Conservation (phyloP, 2,113 vertebrate species). For the Heteronetta atricapilla region DNA sequence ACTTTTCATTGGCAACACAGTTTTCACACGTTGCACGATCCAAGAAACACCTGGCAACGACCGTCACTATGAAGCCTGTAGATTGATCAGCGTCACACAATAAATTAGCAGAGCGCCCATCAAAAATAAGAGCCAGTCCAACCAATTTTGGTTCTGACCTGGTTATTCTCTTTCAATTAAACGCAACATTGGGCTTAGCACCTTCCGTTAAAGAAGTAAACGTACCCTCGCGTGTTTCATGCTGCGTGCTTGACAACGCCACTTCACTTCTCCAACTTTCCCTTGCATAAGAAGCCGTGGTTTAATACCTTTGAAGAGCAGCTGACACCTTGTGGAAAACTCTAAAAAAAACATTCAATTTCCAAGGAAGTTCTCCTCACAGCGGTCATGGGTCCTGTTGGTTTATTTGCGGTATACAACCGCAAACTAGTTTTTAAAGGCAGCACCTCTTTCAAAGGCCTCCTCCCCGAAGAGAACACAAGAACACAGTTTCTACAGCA, state of each 20-base stretch:
- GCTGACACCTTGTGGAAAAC: conserved; percentile 11
- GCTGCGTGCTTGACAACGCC: neutral
- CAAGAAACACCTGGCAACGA: neutral
- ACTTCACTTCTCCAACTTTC: neutral
- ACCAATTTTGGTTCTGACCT: neutral
- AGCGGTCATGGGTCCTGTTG: neutral
- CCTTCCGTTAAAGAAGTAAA: neutral
- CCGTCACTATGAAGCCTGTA: neutral
- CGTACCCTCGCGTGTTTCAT: neutral
- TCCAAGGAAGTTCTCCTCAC: neutral
- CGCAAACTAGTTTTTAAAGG: neutral
- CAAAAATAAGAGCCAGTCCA: neutral
- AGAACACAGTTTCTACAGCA: conserved; percentile 1
- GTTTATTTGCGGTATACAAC: neutral
- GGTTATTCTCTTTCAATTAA: neutral
- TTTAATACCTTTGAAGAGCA: neutral
- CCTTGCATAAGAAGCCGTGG: neutral
- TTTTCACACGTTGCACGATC: neutral
- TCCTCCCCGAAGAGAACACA: neutral
- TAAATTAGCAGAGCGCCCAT: neutral
- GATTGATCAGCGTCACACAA: neutral
- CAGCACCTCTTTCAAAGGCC: neutral
- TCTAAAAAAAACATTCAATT: neutral
- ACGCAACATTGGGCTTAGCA: neutral
- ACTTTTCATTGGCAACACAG: neutral